phyloP scores from a whole-genome alignment of 2,797 vertebrate genomes.

The Schizopygopsis pylzovi region DNA sequence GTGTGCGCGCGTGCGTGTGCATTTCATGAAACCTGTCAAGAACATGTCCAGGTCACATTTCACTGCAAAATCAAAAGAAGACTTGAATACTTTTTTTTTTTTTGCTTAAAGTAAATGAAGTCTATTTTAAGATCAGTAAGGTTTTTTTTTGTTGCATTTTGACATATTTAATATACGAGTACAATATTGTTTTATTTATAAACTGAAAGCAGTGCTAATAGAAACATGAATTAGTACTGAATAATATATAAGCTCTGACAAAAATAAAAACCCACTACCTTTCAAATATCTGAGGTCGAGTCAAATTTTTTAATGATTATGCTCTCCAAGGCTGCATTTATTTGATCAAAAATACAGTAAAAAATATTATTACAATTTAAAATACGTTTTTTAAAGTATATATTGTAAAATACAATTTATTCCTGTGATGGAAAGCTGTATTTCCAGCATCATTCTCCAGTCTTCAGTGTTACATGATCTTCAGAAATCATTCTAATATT shows the following conservation, averaged over 20 bases:
- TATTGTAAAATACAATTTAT: neutral
- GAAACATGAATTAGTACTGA: neutral
- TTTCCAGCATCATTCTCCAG: neutral
- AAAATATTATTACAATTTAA: neutral
- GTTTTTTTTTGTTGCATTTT: neutral
- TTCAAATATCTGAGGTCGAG: neutral
- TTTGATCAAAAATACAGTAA: neutral
- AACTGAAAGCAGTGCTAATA: neutral
- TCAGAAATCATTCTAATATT: neutral
- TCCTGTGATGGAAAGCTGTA: neutral
- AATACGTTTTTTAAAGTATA: neutral
- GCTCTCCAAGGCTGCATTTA: neutral
- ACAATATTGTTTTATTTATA: neutral
- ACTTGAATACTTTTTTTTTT: neutral
- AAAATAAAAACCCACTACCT: neutral
- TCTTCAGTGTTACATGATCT: neutral
- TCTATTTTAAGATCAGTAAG: neutral
- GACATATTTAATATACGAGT: neutral
- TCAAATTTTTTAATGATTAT: neutral
- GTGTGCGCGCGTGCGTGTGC: slow-evolving; percentile 43
- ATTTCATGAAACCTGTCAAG: neutral
- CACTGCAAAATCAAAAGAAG: neutral
- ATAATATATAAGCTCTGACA: neutral
- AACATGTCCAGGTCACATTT: slow-evolving; percentile 6
- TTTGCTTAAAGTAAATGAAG: neutral